phyloP scores from a whole-genome alignment of 2,888 invertebrate species.

The Allacma fusca region DNA sequence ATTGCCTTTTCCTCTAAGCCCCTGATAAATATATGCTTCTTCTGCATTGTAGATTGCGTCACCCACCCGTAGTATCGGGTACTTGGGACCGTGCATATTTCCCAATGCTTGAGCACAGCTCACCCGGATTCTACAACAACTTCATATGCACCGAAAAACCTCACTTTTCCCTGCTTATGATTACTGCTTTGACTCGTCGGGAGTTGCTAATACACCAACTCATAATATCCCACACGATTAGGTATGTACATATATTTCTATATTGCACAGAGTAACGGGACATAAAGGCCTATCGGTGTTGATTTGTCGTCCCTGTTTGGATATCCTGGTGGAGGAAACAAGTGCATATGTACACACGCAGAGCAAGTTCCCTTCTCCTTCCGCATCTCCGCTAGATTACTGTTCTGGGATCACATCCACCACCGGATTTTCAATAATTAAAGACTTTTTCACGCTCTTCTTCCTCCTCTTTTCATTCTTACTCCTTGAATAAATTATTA shows the following conservation, averaged over 20 bases:
- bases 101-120: too few species aligned
- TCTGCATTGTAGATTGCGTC: slow-evolving; percentile 6
- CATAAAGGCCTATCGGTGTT: slow-evolving; percentile 22
- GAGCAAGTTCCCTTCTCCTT: slow-evolving; percentile 17
- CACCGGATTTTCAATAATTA: slow-evolving; percentile 58
- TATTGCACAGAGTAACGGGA: background rate
- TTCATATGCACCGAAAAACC: too few species aligned
- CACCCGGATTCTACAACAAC: too few species aligned
- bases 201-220: background rate
- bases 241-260: too few species aligned
- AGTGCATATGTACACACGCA: background rate
- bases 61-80: background rate
- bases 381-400: slow-evolving; percentile 46
- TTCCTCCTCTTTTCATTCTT: slow-evolving; percentile 27
- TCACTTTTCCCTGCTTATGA: background rate
- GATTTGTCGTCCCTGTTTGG: slow-evolving; percentile 48
- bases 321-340: slow-evolving; percentile 33
- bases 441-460: slow-evolving; percentile 50
- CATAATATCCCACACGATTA: background rate
- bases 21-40: slow-evolving; percentile 45
- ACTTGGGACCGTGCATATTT: too few species aligned
- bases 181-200: background rate
- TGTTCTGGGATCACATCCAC: slow-evolving; percentile 52
- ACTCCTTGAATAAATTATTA: slow-evolving; percentile 59
- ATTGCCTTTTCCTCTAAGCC: slow-evolving; percentile 58